phyloP scores from a whole-genome alignment of 2,797 vertebrate genomes.

The Sebastes kiyomatsui region DNA sequence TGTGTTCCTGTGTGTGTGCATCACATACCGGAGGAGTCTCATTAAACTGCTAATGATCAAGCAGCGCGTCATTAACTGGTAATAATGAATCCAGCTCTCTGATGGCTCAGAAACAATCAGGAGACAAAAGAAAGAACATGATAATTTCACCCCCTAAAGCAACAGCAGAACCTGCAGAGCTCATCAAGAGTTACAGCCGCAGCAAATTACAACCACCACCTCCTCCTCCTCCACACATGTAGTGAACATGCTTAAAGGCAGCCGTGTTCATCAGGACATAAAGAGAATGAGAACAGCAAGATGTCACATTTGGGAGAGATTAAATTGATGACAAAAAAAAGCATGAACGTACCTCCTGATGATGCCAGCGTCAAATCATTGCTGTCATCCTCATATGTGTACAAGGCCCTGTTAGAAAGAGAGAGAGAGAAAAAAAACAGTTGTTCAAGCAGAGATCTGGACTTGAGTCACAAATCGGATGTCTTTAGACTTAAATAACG shows the following conservation, averaged over 20 bases:
- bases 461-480: background rate
- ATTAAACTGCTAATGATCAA: constrained; percentile 26
- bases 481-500: background rate
- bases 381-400: constrained; percentile 92
- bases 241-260: background rate
- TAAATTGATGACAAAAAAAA: background rate
- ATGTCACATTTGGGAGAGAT: background rate
- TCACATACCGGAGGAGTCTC: background rate
- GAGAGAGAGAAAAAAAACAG: background rate
- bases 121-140: background rate
- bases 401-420: constrained; percentile 88
- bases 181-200: constrained; percentile 7
- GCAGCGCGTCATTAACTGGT: constrained; percentile 17
- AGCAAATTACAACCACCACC: background rate
- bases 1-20: background rate
- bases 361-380: constrained; percentile 91
- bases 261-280: background rate
- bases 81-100: constrained; percentile 26
- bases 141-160: background rate
- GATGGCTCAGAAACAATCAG: constrained; percentile 17
- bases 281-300: background rate
- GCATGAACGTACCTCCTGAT: constrained; percentile 87
- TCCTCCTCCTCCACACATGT: background rate
- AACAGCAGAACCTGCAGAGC: constrained; percentile 24
- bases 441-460: background rate